Percentiles rank a stretch among this genome's conserved stretches.
Conservation (phyloP, 2,797 vertebrate genomes). For the Aeoliscus strigatus region DNA sequence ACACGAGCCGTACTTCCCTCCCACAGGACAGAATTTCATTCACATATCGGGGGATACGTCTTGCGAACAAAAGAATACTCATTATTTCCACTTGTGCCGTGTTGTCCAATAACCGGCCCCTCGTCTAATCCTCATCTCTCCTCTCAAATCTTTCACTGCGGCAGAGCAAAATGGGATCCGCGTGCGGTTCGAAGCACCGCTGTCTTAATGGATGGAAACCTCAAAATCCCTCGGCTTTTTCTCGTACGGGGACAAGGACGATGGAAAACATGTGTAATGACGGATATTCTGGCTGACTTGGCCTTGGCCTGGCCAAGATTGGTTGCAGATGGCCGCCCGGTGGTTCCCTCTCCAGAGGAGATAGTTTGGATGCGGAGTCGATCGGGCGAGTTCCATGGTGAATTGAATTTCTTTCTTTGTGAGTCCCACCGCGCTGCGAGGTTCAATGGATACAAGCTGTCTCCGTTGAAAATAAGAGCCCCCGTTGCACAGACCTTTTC, state of each 20-base stretch:
- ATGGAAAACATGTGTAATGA: slow-evolving; percentile 79
- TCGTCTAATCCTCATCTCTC: slow-evolving; percentile 49
- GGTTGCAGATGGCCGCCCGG: slow-evolving; percentile 73
- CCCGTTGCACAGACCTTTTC: slow-evolving; percentile 5
- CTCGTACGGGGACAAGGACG: slow-evolving; percentile 62
- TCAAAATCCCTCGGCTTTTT: slow-evolving; percentile 50
- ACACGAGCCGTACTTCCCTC: slow-evolving; percentile 9
- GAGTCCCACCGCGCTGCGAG: slow-evolving; percentile 29
- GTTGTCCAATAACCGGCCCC: slow-evolving; percentile 45
- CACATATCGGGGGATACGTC: slow-evolving; percentile 22
- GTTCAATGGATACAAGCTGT: slow-evolving; percentile 22
- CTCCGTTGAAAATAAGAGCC: slow-evolving; percentile 20
- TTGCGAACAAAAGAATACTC: slow-evolving; percentile 39
- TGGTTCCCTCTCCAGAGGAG: slow-evolving; percentile 48
- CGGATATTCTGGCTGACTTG: slow-evolving; percentile 69
- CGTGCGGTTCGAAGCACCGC: slow-evolving; percentile 57
- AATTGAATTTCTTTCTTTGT: slow-evolving; percentile 32
- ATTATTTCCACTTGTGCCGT: slow-evolving; percentile 56
- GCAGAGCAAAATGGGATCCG: slow-evolving; percentile 61
- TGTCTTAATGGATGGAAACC: slow-evolving; percentile 67
- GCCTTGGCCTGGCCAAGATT: slow-evolving; percentile 65
- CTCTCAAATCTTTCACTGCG: slow-evolving; percentile 45
- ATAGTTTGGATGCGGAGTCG: slow-evolving; percentile 34
- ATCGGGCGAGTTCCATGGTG: slow-evolving; percentile 27
- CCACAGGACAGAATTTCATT: slow-evolving; percentile 12